Evolutionary conservation across 2,797 vertebrate genomes (phyloP), one percentile per base, ranked within the genome.

Genomic region (Ispidina picta): DNA sequence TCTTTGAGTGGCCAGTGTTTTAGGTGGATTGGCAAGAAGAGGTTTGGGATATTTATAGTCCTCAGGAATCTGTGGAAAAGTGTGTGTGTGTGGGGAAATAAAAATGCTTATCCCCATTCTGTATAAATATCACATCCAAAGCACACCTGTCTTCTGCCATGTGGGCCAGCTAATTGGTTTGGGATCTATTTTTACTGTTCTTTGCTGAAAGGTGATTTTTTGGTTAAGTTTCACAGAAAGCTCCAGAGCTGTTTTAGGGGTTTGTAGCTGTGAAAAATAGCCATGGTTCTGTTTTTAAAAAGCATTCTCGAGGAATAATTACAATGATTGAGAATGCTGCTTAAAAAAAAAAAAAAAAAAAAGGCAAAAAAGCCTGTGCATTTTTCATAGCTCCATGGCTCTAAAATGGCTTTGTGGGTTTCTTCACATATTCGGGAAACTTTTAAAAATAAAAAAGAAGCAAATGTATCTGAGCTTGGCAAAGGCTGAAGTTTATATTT

Each of bases 381-480:
- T 93, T 92, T 95, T 95, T 94, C 72, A 63, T 77, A 92, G 83
- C 88, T 85, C 26, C 66, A 23, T 0, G 3, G 56, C 78, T 92
- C 91, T 80, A 78, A 95, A 93, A 88, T 56, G 90, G 55, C 69
- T 91, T 88, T 95, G 94, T 92, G 88, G 91, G 62, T 91, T 96
- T 95, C 81, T 94, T 93, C 82, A 75, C 90, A 59, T 89, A 80
- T 72, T 87, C 81, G 83, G 83, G 81, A 92, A 87, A 96, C 86
- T 93, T 96, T 93, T 88, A 94, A 95, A 96, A 94, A 94, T 94
- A 94, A 96, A 92, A 92, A 96, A 91, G 91, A 72, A 96, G 92
- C 83, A 91, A 93, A 95, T 93, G 90, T 92, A 92, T 90, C 66
- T 33, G 81, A 93, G 88, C 91, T 93, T 95, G 92, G 94, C 92